Evolutionary conservation across 2,797 vertebrate genomes (phyloP), one percentile per base, ranked within the genome.

Genomic region (Epinephelus malabaricus): DNA sequence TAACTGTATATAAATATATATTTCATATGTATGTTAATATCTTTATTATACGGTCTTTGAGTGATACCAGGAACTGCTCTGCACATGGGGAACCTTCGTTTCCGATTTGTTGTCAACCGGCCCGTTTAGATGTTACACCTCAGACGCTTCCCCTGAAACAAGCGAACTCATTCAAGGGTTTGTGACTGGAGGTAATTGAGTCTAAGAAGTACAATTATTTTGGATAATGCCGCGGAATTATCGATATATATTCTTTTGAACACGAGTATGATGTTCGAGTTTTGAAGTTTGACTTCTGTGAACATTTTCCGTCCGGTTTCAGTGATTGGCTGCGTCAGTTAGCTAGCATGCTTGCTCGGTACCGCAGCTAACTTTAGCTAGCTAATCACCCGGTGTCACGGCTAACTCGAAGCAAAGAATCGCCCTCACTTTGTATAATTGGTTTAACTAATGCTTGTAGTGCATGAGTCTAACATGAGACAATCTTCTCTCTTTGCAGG

Each of bases 131-230:
- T 82, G 90, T 88, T 15, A 88, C 92, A 91, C 86, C 43, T 3
- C 46, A 50, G 30, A 78, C 85, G 81, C 83, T 94, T 95, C 92
- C 92, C 72, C 86, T 82, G 89, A 96, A 96, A 94, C 92, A 79
- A 95, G 95, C 95, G 92, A 95, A 95, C 95, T 96, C 95, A 96
- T 96, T 95, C 91, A 94, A 92, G 93, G 78, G 69, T 91, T 83
- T 78, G 66, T 84, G 50, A 40, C 75, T 80, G 58, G 82, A 93
- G 94, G 93, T 95, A 94, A 91, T 81, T 10, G 4, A 79, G 34
- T 54, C 6, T 45, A 19, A 14, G 2, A 43, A 65, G 19, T 63
- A 9, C 1, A 6, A 9, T 51, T 73, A 46, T 51, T 19, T 3
- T 1, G 1, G 40, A 3, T 0, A 13, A 51, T 38, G 9, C 17